Evolutionary conservation across 2,888 invertebrate species (phyloP), one percentile per base, ranked within the genome.

Genomic region (Nebria salina): DNA sequence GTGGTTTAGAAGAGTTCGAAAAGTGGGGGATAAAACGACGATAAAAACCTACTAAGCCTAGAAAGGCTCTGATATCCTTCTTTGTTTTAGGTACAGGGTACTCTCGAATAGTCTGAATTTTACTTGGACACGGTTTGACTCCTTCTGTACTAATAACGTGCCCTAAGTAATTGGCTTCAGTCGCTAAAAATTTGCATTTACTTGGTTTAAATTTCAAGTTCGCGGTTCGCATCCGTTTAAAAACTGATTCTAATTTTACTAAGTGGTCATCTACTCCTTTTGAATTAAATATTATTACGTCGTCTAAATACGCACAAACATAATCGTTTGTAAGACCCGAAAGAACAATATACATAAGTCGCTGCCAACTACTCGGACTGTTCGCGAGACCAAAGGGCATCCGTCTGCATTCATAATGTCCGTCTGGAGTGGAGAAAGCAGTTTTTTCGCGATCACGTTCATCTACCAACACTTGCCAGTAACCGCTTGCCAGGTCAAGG

Each of bases 351-450:
- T 87, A 85, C 84, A 87, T 86, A 26, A 86, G 72, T 4, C 85
- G 76, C 76, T 86, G 86, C 82, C 86, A 87, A 2, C 84, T 85
- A 2, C 43, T 43, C 9, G 43, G 43, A 43, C 43, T 43, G n/a
- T 66, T 66, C 15, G 66, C 66, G 6, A 66, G 25, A 7, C 66
- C 66, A 13, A 66, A 66, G 6, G 86, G 85, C 85, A 87, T 85
- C 0, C 83, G 65, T 1, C 83, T 78, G 73, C 82, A 87, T 82
- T 86, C 84, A 43, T 82, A 87, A 76, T 86, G 83, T 2, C 86
- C 85, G 65, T 83, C 83, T 0, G 85, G 84, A 7, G 86, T 87
- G 4, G 83, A 85, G 70, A 87, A 86, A 1, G 85, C 87, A 0
- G 86, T 87, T 81, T 87, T 87, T 0, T 83, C 81, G 7, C 83